These are phyloP conservation scores for Ectemnius lituratus DNA, from an alignment of 2,888 invertebrate genomes.

Conservation along the genomic window DNA sequence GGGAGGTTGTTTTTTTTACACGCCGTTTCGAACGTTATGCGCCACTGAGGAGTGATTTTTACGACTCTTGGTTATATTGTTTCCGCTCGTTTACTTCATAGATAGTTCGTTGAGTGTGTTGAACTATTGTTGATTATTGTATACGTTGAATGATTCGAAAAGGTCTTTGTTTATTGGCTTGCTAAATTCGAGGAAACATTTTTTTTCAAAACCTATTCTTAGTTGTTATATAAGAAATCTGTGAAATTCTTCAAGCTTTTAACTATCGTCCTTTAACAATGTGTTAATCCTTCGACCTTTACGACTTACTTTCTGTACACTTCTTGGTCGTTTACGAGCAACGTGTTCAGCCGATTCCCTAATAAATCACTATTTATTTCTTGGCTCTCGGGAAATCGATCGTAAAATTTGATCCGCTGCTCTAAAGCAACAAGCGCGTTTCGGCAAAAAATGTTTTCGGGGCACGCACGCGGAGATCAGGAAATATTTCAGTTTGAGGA, in stretches of 20 bases:
- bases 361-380: conserved; percentile 56
- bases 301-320: conserved; percentile 56
- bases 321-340: conserved; percentile 48
- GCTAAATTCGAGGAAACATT: too few species aligned
- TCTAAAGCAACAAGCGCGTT: conserved; percentile 32
- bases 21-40: not conserved
- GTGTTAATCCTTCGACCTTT: conserved; percentile 60
- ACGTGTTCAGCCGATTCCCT: conserved; percentile 35
- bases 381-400: conserved; percentile 57
- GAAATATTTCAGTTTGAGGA: too few species aligned
- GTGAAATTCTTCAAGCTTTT: too few species aligned
- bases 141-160: too few species aligned
- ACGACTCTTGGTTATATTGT: not conserved
- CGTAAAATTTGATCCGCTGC: conserved; percentile 61
- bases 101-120: too few species aligned
- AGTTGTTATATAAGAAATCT: too few species aligned
- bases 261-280: conserved; percentile 35
- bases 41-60: not conserved
- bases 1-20: not conserved
- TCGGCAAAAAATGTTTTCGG: conserved; percentile 7
- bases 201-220: too few species aligned
- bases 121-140: too few species aligned
- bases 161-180: too few species aligned
- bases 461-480: conserved; percentile 23
- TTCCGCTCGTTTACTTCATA: too few species aligned